A percentile compares a stretch with the other conserved stretches of the same genome.
These are phyloP conservation scores for Caenorhabditis sp. DNA, from an alignment of 2,888 invertebrate species.

Conservation along the genomic window DNA sequence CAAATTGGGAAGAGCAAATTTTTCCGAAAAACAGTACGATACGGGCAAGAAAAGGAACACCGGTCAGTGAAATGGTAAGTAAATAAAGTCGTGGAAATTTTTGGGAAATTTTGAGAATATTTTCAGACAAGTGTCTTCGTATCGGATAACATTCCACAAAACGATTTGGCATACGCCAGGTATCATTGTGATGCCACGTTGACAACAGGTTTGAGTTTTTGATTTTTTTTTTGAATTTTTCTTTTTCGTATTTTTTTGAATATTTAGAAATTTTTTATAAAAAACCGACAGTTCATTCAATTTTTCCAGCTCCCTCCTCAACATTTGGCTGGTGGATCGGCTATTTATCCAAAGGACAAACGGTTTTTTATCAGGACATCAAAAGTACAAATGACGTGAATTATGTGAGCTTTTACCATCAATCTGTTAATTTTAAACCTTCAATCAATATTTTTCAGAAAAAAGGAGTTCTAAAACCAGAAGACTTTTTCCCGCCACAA, in stretches of 20 bases:
- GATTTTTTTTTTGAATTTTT: too few species aligned
- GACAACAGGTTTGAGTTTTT: constrained; percentile 40
- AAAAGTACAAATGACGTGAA: constrained; percentile 49
- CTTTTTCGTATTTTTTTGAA: too few species aligned
- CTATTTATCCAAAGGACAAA: constrained; percentile 44
- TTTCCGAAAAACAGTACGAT: constrained; percentile 16
- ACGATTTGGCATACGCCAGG: constrained; percentile 42
- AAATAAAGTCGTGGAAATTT: not conserved
- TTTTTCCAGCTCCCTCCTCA: constrained; percentile 38
- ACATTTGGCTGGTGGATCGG: constrained; percentile 61
- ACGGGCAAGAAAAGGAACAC: constrained; percentile 15
- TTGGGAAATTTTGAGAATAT: not conserved
- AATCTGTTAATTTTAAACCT: too few species aligned
- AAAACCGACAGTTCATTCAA: not conserved
- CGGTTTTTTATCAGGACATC: constrained; percentile 54
- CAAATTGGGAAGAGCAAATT: constrained; percentile 17
- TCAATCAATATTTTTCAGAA: constrained; percentile 46
- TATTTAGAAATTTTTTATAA: too few species aligned
- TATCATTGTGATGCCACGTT: constrained; percentile 45
- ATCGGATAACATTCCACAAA: constrained; percentile 23
- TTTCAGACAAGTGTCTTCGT: constrained; percentile 36
- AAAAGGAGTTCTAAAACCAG: constrained; percentile 25
- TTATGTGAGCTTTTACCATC: constrained; percentile 33
- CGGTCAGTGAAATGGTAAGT: constrained; percentile 2
- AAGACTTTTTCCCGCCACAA: constrained; percentile 26